Evolutionary conservation across 2,797 vertebrate genomes (phyloP), one percentile per base, ranked within the genome.

Genomic region (Pelobates cultripes): DNA sequence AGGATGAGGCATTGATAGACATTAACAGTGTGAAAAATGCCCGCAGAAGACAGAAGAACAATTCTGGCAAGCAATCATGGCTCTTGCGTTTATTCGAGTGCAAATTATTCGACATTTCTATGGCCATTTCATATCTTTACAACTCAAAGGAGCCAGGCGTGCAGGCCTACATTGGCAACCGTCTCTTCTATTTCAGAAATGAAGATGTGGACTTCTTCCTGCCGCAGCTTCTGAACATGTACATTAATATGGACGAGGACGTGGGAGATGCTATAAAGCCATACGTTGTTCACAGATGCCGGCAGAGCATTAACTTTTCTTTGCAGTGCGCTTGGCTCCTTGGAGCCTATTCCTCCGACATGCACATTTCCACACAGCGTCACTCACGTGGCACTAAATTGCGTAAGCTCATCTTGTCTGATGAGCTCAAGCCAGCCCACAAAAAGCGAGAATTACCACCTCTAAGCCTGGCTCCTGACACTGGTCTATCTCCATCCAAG

Each of bases 171-270:
- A 98, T 99, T 0, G 98, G 98, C 2, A 99, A 99, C 87, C 90
- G 97, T 0, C 93, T 99, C 6, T 99, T 99, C 92, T 97, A 94
- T 90, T 99, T 99, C 86, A 90, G 93, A 0, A 85, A 97, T 1
- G 96, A 97, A 2, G 96, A 98, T 0, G 97, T 98, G 87, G 98
- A 97, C 87, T 99, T 99, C 88, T 99, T 95, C 88, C 92, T 99
- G 77, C 98, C 98, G 0, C 98, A 99, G 94, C 91, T 99, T 70
- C 97, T 99, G 70, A 99, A 98, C 88, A 99, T 99, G 98, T 99
- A 99, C 93, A 96, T 99, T 78, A 97, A 99, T 93, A 98, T 98
- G 97, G 97, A 98, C 4, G 97, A 99, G 90, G 97, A 98, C 0
- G 97, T 99, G 8, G 98, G 97, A 0, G 98, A 99, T 0, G 98